phyloP scores from a whole-genome alignment of 2,888 invertebrate genomes.

The Rhagonycha lutea region DNA sequence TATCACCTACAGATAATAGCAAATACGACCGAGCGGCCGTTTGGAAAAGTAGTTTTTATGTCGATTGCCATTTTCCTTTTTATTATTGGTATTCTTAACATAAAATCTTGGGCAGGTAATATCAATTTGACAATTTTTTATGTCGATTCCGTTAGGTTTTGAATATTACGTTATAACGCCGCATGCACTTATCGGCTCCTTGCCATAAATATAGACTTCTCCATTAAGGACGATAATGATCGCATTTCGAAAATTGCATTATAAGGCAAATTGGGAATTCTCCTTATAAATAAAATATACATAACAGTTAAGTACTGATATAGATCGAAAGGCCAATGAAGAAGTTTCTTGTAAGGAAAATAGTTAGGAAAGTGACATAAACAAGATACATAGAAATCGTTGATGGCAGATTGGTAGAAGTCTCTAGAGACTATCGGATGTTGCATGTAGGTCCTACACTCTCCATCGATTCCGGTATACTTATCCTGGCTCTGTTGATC shows the following conservation, averaged over 20 bases:
- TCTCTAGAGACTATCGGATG: constrained; percentile 30
- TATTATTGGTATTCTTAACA: background rate
- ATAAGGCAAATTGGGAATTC: constrained; percentile 14
- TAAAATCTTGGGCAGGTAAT: background rate
- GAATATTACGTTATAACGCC: background rate
- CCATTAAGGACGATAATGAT: background rate
- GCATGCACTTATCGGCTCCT: background rate
- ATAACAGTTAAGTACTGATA: constrained; percentile 13
- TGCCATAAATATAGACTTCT: background rate
- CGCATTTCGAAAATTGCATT: constrained; percentile 9
- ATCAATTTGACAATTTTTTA: background rate
- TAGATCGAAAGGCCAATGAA: background rate
- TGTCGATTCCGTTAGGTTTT: background rate
- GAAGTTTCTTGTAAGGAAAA: constrained; percentile 11
- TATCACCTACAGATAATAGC: constrained; percentile 27
- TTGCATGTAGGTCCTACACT: constrained; percentile 30
- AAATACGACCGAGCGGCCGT: constrained; percentile 11
- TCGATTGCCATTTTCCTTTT: background rate
- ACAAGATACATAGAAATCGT: constrained; percentile 32
- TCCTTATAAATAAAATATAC: constrained; percentile 18
- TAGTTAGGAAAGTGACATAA: constrained; percentile 26
- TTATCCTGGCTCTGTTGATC: constrained; percentile 36
- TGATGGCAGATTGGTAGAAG: constrained; percentile 36
- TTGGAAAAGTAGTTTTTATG: constrained; percentile 21
- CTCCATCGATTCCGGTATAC: constrained; percentile 34